Conservation (phyloP, 2,888 invertebrate species). For the Philopedon plagiatum region DNA sequence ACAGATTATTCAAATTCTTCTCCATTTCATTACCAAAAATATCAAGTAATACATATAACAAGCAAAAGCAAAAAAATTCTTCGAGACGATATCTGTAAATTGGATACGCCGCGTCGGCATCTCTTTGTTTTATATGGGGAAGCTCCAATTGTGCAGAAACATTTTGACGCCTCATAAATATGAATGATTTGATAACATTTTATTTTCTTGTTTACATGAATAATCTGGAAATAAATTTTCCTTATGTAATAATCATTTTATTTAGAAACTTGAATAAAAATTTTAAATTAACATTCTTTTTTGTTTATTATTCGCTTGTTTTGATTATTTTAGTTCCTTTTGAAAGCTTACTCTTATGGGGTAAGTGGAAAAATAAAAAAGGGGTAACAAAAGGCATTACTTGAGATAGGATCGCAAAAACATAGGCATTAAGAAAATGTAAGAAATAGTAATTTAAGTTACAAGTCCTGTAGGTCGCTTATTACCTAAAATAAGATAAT, state of each 20-base stretch:
- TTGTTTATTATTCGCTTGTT: no score
- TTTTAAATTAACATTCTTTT: no score
- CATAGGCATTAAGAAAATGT: no score
- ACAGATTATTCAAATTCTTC: no score
- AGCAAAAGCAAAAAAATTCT: neutral
- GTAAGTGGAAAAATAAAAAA: no score
- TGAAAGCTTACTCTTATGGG: no score
- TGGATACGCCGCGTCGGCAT: neutral
- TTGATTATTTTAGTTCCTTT: no score
- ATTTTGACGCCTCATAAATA: conserved; percentile 8
- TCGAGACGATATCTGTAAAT: neutral
- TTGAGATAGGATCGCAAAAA: no score
- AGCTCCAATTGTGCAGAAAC: neutral
- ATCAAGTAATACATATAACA: neutral
- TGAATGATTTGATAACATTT: conserved; percentile 1
- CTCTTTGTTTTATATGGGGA: conserved; percentile 10
- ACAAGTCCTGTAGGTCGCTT: no score
- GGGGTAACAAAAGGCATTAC: no score
- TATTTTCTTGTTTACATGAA: conserved; percentile 7
- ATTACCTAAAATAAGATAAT: no score
- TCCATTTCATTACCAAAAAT: neutral
- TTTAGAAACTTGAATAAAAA: neutral
- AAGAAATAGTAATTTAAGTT: no score
- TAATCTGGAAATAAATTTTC: neutral
- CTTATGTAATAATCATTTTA: neutral